Conservation (phyloP, 2,888 invertebrate genomes). For the Lepidonotus clava region DNA sequence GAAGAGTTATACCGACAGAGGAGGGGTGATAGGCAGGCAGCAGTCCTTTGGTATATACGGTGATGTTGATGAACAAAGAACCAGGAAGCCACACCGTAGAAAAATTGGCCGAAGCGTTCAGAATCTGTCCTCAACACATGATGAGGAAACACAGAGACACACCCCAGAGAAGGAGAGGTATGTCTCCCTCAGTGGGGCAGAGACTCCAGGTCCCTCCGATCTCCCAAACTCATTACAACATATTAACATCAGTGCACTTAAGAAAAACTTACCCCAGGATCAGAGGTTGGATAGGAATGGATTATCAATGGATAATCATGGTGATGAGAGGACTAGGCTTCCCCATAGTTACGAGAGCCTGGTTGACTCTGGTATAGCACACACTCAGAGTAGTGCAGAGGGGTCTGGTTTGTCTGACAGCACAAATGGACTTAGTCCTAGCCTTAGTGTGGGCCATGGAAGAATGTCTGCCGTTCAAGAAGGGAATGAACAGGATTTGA, state of each 20-base stretch:
- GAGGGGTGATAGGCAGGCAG: not conserved
- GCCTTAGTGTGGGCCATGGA: not conserved
- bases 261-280: conserved; percentile 38
- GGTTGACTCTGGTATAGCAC: conserved; percentile 33
- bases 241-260: conserved; percentile 38
- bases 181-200: conserved; percentile 14
- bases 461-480: not conserved
- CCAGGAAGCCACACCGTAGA: not conserved
- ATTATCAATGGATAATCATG: too few species aligned
- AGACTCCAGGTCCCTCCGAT: not conserved
- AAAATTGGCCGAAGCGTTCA: not conserved
- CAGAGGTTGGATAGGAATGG: too few species aligned
- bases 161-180: conserved; percentile 27
- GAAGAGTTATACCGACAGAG: not conserved
- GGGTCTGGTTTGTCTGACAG: conserved; percentile 18
- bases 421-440: conserved; percentile 12
- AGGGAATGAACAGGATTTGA: not conserved
- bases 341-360: conserved; percentile 14
- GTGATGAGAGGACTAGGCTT: not conserved
- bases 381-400: conserved; percentile 14
- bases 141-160: not conserved
- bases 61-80: not conserved
- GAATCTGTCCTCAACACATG: not conserved
- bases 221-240: conserved; percentile 31
- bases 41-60: conserved; percentile 37